Conservation (phyloP, 2,888 invertebrate genomes). For the Alloplasta piceator region DNA sequence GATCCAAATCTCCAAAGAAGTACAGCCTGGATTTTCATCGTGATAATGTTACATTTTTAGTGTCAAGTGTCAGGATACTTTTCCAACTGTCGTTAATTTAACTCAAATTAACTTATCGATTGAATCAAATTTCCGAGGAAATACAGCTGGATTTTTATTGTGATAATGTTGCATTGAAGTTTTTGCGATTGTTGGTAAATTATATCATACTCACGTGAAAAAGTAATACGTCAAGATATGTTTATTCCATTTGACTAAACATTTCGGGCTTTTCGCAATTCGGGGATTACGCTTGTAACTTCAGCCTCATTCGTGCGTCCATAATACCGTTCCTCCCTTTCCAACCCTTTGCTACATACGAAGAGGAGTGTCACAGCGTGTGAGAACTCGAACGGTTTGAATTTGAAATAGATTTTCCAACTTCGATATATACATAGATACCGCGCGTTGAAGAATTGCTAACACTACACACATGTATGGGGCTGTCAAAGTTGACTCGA, state of each 20-base stretch:
- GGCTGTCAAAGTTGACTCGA: not conserved
- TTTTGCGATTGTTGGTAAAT: conserved; percentile 19
- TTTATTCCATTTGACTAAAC: conserved; percentile 38
- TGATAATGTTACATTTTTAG: no score
- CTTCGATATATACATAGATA: conserved; percentile 12
- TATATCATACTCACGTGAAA: conserved; percentile 10
- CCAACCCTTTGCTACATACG: conserved; percentile 1
- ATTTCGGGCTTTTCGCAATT: conserved; percentile 19
- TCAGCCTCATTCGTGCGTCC: conserved; percentile 1
- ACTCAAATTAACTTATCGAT: no score
- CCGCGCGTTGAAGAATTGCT: conserved; percentile 30
- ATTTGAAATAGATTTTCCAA: conserved; percentile 54
- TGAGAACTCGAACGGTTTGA: conserved; percentile 26
- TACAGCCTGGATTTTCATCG: no score
- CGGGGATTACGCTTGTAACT: conserved; percentile 42
- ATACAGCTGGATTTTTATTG: no score
- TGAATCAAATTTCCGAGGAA: no score
- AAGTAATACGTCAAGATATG: conserved; percentile 31
- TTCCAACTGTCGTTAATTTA: no score
- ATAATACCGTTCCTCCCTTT: not conserved
- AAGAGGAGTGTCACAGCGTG: conserved; percentile 14
- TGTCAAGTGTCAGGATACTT: no score
- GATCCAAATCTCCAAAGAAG: no score
- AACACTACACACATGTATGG: conserved; percentile 12
- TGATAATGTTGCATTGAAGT: no score